These are phyloP conservation scores for Pangasius djambal DNA, from an alignment of 2,797 vertebrate species.

Conservation along the genomic window DNA sequence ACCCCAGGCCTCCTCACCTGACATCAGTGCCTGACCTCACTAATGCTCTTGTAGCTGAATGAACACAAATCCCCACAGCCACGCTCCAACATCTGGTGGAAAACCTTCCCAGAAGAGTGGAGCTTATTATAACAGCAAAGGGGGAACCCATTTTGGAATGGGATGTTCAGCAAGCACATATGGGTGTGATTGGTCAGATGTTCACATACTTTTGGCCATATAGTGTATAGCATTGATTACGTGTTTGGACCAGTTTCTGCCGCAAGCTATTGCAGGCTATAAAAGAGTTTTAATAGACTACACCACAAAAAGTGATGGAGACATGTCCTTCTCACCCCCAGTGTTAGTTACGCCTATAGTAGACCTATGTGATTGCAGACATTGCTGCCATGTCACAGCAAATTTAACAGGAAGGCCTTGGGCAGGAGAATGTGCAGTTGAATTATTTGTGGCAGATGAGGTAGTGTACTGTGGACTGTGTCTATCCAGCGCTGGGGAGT, in stretches of 20 bases:
- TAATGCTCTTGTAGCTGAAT: neutral
- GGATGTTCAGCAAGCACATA: neutral
- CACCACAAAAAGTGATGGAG: neutral
- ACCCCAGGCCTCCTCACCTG: neutral
- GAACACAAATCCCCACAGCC: neutral
- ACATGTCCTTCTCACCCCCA: neutral
- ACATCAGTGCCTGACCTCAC: neutral
- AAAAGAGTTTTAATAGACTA: neutral
- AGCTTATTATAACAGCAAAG: neutral
- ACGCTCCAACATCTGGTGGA: neutral
- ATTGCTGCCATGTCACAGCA: neutral
- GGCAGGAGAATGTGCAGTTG: neutral
- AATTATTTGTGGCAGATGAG: neutral
- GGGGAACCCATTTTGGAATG: neutral
- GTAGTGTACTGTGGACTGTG: neutral
- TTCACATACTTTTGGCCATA: neutral
- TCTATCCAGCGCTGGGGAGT: neutral
- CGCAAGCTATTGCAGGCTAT: neutral
- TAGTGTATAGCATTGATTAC: neutral
- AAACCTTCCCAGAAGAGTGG: neutral
- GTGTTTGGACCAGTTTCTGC: neutral
- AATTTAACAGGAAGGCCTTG: constrained; percentile 6
- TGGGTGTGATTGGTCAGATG: no score
- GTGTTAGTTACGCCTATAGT: neutral
- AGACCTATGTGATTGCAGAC: neutral